A percentile compares a stretch with the other conserved stretches of the same genome.
These are phyloP conservation scores for Athrips mouffetella DNA, from an alignment of 2,888 invertebrate genomes.

Conservation along the genomic window DNA sequence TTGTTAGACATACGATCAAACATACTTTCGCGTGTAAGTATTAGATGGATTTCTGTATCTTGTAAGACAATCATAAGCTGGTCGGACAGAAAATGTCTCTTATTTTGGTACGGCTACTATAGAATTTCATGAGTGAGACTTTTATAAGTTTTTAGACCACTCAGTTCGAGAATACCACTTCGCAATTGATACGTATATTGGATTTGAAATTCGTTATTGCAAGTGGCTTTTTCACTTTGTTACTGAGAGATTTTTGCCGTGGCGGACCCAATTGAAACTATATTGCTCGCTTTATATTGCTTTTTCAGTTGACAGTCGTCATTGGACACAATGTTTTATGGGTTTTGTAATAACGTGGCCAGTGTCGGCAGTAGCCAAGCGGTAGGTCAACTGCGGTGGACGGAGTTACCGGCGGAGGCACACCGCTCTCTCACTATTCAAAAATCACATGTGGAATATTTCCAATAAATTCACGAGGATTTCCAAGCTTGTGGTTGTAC, in stretches of 20 bases:
- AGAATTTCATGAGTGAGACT: too few species aligned
- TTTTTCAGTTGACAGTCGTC: constrained; percentile 55
- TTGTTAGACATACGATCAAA: too few species aligned
- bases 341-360: constrained; percentile 45
- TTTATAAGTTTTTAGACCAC: not conserved
- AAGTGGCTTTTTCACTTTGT: constrained; percentile 58
- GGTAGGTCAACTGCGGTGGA: not conserved
- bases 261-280: constrained; percentile 46
- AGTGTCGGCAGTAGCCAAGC: constrained; percentile 19
- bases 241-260: constrained; percentile 54
- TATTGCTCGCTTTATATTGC: constrained; percentile 52
- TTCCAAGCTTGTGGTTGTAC: not conserved
- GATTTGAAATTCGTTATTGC: constrained; percentile 70
- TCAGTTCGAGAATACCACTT: not conserved
- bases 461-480: not conserved
- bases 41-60: too few species aligned
- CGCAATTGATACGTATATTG: constrained; percentile 42
- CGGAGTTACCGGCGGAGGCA: constrained; percentile 16
- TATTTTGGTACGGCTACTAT: too few species aligned
- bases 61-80: too few species aligned
- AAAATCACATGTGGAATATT: not conserved
- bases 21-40: too few species aligned
- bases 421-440: constrained; percentile 4
- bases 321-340: constrained; percentile 50
- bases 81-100: too few species aligned